Evolutionary conservation across 2,888 invertebrate genomes (phyloP).

Genomic region (Drosophila mimica): DNA sequence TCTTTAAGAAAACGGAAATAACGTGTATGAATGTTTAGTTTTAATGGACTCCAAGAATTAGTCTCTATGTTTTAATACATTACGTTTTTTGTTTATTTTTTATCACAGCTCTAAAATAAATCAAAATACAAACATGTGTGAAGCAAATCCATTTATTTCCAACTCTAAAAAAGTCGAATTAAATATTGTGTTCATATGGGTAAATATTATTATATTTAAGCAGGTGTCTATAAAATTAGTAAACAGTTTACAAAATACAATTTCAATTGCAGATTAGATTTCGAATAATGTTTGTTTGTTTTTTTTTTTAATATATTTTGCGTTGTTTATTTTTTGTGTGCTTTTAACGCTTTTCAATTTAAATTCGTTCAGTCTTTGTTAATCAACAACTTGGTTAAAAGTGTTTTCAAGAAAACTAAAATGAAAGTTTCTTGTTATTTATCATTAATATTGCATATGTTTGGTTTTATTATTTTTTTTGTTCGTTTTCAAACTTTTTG

Average conservation of each 20-base stretch:
- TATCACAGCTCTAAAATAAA: constrained; percentile 11
- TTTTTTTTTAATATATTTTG: background rate
- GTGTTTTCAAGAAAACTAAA: constrained; percentile 35
- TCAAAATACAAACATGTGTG: constrained; percentile 21
- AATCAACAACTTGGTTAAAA: constrained; percentile 67
- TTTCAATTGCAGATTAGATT: constrained; percentile 50
- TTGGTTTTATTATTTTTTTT: constrained; percentile 9
- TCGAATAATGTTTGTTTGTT: constrained; percentile 29
- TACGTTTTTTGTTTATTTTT: background rate
- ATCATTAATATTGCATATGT: constrained; percentile 47
- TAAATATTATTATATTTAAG: constrained; percentile 54
- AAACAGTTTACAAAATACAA: constrained; percentile 68
- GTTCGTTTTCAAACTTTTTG: constrained; percentile 23
- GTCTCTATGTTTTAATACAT: constrained; percentile 2
- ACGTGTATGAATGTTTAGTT: constrained; percentile 14
- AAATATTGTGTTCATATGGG: constrained; percentile 38
- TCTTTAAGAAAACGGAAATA: background rate
- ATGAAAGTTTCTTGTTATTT: constrained; percentile 31
- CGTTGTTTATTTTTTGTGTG: constrained; percentile 11
- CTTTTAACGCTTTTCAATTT: constrained; percentile 48
- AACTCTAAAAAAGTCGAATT: constrained; percentile 30
- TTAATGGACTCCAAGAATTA: constrained; percentile 11
- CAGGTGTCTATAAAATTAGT: constrained; percentile 61
- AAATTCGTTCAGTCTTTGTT: constrained; percentile 77
- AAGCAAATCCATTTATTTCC: constrained; percentile 41